phyloP scores from a whole-genome alignment of 1,140 invertebrate genomes.

The Metopolophium dirhodum region DNA sequence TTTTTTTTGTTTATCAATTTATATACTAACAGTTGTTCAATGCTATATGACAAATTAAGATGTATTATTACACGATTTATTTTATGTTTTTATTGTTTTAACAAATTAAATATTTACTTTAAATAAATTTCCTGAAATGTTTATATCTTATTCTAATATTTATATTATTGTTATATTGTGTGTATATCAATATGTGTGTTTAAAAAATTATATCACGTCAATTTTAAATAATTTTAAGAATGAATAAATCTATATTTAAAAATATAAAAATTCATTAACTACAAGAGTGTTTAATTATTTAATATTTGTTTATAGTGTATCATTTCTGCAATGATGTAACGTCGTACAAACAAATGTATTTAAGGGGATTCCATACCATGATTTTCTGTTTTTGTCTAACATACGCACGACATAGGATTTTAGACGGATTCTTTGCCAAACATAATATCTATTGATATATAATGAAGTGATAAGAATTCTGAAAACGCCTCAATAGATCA shows the following conservation, averaged over 20 bases:
- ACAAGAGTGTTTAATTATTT: not conserved
- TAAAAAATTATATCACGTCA: not conserved
- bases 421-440: too few species aligned
- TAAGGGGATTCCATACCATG: too few species aligned
- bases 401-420: too few species aligned
- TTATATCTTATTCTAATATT: not conserved
- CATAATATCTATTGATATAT: too few species aligned
- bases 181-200: not conserved
- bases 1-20: not conserved
- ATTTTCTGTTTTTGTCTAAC: too few species aligned
- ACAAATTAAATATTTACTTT: not conserved
- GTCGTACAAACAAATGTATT: too few species aligned
- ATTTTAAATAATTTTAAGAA: not conserved
- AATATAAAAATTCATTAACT: not conserved
- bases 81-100: not conserved
- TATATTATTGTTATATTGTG: not conserved
- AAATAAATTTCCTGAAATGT: not conserved
- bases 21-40: not conserved
- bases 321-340: too few species aligned
- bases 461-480: too few species aligned
- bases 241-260: not conserved
- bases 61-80: not conserved
- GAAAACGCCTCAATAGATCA: too few species aligned
- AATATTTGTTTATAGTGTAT: not conserved
- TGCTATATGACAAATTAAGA: not conserved